Base-by-base conservation (phyloP, 2,113 vertebrate species). In the Hassar affinis region DNA sequence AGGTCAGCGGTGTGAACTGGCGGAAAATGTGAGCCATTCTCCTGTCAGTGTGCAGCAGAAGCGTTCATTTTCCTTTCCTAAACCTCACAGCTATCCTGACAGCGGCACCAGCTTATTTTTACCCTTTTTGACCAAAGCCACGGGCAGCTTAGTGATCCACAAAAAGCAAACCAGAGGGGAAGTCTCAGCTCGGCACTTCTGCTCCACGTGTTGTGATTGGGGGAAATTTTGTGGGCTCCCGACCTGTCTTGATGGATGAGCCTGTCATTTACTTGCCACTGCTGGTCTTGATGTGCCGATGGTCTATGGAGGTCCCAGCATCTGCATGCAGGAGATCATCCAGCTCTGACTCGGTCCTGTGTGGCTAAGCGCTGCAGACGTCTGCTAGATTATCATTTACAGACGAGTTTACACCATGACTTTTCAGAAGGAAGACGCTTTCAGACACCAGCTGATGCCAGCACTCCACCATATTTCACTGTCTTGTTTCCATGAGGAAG, bases 11-110 rank as follows among this genome's bases (percentile, higher is more conserved):
- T 81, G 47, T 78, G 12, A 68, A 85, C 79, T 33, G 84, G 85
- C 75, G 87, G 88, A 91, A 91, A 91, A 88, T 83, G 68, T 87
- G 90, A 90, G 78, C 27, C 81, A 5, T 45, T 42, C 69, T 80
- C 62, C 83, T 61, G 87, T 66, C 86, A 82, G 89, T 64, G 76
- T 51, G 71, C 75, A 80, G 79, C 80, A 83, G 62, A 62, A 59
- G 49, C 69, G 66, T 0, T 51, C 45, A 72, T 78, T 85, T 69
- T 84, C 81, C 79, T 82, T 62, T 22, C 77, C 78, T 80, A 71
- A 49, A 83, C 78, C 75, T 74, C 27, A 12, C 83, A 79, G 84
- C 57, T 72, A 42, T 68, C 69, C 82, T 49, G 85, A 84, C 84
- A 76, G 78, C 49, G 33, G 56, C 87, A 83, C 88, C 80, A 35